phyloP scores from a whole-genome alignment of 2,113 vertebrate genomes.

The Ochotona princeps region DNA sequence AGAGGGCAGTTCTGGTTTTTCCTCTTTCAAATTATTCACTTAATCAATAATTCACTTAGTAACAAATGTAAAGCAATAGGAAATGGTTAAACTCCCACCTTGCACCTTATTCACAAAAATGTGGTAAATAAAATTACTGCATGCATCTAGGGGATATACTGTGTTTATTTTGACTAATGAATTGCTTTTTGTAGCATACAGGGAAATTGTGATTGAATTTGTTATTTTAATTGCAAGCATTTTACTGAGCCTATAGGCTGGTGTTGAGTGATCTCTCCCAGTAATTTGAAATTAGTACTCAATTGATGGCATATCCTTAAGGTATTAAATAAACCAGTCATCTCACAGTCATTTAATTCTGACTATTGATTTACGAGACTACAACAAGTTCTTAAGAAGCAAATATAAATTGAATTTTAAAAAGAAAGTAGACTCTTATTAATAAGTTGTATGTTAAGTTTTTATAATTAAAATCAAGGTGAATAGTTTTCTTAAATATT shows the following conservation, averaged over 20 bases:
- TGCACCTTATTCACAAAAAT: not conserved
- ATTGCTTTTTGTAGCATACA: not conserved
- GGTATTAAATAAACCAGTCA: slow-evolving; percentile 37
- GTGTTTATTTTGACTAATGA: slow-evolving; percentile 20
- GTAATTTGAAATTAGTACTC: slow-evolving; percentile 36
- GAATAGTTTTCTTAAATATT: not conserved
- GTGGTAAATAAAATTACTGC: not conserved
- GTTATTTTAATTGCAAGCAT: slow-evolving; percentile 61
- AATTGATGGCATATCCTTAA: slow-evolving; percentile 56
- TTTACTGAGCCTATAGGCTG: slow-evolving; percentile 33
- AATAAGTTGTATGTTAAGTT: not conserved
- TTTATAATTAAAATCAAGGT: not conserved
- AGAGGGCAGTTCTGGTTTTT: not conserved
- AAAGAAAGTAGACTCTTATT: not conserved
- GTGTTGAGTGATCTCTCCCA: slow-evolving; percentile 42
- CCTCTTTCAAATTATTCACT: not conserved
- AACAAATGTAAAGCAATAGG: not conserved
- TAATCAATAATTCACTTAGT: not conserved
- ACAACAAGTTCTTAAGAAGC: slow-evolving; percentile 41
- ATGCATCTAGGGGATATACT: not conserved
- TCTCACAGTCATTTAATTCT: slow-evolving; percentile 63
- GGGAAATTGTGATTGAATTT: not conserved
- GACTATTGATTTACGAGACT: slow-evolving; percentile 73
- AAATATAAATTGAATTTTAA: slow-evolving; percentile 43
- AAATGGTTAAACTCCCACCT: not conserved